Evolutionary conservation across 2,113 vertebrate genomes (phyloP).

Genomic region (Cyprichromis sp.): DNA sequence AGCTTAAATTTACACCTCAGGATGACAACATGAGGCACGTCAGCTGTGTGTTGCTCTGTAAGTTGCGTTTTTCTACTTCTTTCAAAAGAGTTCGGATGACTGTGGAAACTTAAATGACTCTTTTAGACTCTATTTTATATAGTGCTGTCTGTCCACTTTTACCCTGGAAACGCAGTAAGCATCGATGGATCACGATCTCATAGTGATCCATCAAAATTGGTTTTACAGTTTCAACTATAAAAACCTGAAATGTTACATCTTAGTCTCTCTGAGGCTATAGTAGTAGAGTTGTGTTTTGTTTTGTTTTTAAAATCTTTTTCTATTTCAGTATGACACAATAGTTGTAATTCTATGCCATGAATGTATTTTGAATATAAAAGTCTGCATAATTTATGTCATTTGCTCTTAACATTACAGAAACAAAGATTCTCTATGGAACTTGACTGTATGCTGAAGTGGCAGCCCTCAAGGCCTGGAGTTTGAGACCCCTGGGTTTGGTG

Average conservation of each 20-base stretch:
- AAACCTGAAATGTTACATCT: neutral
- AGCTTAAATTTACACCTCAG: neutral
- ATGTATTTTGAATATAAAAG: neutral
- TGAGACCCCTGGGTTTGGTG: neutral
- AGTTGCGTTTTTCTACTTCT: neutral
- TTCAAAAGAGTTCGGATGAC: neutral
- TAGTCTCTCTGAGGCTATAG: neutral
- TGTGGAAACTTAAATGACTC: neutral
- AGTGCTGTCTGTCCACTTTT: neutral
- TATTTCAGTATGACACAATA: neutral
- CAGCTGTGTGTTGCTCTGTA: neutral
- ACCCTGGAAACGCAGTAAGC: neutral
- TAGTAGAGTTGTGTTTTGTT: accelerated
- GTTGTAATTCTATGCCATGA: neutral
- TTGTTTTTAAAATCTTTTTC: neutral
- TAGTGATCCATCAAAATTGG: neutral
- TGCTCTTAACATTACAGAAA: neutral
- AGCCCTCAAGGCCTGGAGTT: accelerated
- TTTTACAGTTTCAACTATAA: neutral
- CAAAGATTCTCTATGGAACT: neutral
- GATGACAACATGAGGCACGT: neutral
- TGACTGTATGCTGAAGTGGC: accelerated
- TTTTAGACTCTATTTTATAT: neutral
- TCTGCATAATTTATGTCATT: neutral
- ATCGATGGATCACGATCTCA: neutral